Base-by-base conservation (phyloP, 2,797 vertebrate species). In the Sciurus carolinensis region DNA sequence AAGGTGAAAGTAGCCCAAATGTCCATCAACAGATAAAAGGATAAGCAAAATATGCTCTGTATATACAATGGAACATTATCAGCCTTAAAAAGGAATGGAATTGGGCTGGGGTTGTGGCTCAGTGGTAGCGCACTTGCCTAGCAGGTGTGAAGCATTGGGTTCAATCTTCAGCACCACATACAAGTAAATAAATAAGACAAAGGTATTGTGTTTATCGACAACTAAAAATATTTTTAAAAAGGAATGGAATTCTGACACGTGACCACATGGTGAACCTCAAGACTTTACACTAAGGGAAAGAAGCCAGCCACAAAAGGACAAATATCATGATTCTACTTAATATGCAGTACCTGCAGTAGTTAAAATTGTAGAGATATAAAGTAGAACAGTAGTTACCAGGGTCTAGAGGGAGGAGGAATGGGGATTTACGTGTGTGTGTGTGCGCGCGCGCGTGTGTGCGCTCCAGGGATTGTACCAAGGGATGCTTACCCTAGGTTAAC, bases 221-320 rank as follows among this genome's bases (percentile, higher is more conserved):
- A 20, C 18, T 20, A 57, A 57, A 57, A 57, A 20, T 57, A 20
- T 20, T 57, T 20, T 18, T 20, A 20, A 54, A 57, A 57, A 75
- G 57, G 33, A 69, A 72, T 88, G 42, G 77, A 83, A 83, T 92
- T 84, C 44, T 88, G 69, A 77, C 54, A 50, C 30, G 54, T 83
- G 52, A 86, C 12, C 59, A 39, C 17, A 36, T 57, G 47, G 8
- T 72, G 47, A 72, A 82, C 18, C 11, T 92, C n/a, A 76, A 76
- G 26, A 82, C 72, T 52, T 52, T 72, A 54, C 69, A 33, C 59
- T 67, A 83, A 52, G 30, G 69, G 30, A 87, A 87, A 73, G 79
- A 87, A 57, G 26, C 18, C 22, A 76, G 14, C 42, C 9, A 47
- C 84, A 80, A 86, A 76, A 79, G n/a, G 22, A 62, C 52, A 80